phyloP scores from a whole-genome alignment of 2,888 invertebrate genomes.

The Hylaea fasciaria region DNA sequence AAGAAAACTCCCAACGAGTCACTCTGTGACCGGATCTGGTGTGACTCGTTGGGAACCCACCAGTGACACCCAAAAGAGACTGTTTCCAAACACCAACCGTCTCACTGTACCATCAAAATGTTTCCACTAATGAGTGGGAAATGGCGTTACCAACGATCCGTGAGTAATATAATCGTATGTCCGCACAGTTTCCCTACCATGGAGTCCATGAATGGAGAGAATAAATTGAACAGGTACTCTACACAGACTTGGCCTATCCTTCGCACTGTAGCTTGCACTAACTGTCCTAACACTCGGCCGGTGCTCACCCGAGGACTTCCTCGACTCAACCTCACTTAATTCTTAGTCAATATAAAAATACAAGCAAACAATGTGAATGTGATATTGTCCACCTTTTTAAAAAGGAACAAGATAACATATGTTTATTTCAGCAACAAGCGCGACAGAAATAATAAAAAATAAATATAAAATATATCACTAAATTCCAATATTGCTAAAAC shows the following conservation, averaged over 20 bases:
- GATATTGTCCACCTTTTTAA: too few relatives aligned
- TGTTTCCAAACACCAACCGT: neutral
- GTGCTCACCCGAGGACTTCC: slow-evolving; percentile 2
- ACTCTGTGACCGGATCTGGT: too few relatives aligned
- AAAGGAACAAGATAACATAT: too few relatives aligned
- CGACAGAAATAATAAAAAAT: too few relatives aligned
- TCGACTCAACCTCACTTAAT: neutral
- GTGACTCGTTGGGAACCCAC: too few relatives aligned
- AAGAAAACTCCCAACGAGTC: too few relatives aligned
- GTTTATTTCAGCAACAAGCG: too few relatives aligned
- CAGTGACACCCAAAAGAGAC: neutral
- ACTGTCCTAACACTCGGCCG: slow-evolving; percentile 53
- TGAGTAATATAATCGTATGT: slow-evolving; percentile 70
- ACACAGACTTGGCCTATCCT: slow-evolving; percentile 86
- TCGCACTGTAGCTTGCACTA: slow-evolving; percentile 48
- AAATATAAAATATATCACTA: too few relatives aligned
- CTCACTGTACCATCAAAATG: neutral
- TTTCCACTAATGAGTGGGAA: neutral
- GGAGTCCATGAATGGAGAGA: slow-evolving; percentile 82
- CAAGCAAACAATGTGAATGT: too few relatives aligned
- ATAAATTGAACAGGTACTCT: slow-evolving; percentile 83
- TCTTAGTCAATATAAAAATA: too few relatives aligned
- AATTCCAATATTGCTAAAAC: too few relatives aligned
- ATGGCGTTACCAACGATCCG: slow-evolving; percentile 18
- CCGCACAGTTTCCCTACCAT: slow-evolving; percentile 82